A percentile compares a stretch with the other conserved stretches of the same genome.
phyloP scores from a whole-genome alignment of 2,797 vertebrate genomes.

The Brachyrhaphis roseni region DNA sequence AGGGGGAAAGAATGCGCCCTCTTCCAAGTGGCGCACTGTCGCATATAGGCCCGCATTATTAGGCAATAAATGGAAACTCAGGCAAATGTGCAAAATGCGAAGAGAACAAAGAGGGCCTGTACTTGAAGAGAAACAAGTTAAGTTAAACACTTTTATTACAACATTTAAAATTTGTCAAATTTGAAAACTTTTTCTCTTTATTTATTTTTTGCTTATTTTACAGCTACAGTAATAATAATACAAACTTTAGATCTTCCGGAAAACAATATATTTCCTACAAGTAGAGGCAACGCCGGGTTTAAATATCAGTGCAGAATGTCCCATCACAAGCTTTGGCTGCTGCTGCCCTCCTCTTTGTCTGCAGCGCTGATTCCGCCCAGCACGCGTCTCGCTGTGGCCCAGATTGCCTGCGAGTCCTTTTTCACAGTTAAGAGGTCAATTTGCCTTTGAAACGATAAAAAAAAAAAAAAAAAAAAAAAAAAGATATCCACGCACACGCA shows the following conservation, averaged over 20 bases:
- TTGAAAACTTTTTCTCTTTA: neutral
- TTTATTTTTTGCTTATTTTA: neutral
- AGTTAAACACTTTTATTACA: neutral
- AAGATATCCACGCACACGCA: slow-evolving; percentile 78
- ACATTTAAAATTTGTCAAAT: neutral
- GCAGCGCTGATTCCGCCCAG: slow-evolving; percentile 78
- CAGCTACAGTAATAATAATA: neutral
- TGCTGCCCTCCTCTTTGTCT: slow-evolving; percentile 74
- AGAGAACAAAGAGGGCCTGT: slow-evolving; percentile 15
- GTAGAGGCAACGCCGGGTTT: slow-evolving; percentile 9
- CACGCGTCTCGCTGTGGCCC: slow-evolving; percentile 88
- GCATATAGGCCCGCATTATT: slow-evolving; percentile 54
- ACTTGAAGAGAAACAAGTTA: neutral
- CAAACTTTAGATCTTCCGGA: neutral
- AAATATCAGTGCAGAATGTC: slow-evolving; percentile 42
- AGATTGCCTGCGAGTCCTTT: slow-evolving; percentile 87
- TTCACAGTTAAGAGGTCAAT: slow-evolving; percentile 92
- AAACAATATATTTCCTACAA: neutral
- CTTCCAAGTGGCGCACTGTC: slow-evolving; percentile 70
- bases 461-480: slow-evolving; percentile 31
- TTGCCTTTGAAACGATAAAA: slow-evolving; percentile 84
- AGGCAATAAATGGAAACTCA: slow-evolving; percentile 15
- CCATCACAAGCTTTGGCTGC: slow-evolving; percentile 38
- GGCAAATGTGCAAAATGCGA: slow-evolving; percentile 33
- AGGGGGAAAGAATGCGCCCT: slow-evolving; percentile 68